Conservation (phyloP, 1,140 invertebrate genomes). For the Thalassaphorura encarpata region DNA sequence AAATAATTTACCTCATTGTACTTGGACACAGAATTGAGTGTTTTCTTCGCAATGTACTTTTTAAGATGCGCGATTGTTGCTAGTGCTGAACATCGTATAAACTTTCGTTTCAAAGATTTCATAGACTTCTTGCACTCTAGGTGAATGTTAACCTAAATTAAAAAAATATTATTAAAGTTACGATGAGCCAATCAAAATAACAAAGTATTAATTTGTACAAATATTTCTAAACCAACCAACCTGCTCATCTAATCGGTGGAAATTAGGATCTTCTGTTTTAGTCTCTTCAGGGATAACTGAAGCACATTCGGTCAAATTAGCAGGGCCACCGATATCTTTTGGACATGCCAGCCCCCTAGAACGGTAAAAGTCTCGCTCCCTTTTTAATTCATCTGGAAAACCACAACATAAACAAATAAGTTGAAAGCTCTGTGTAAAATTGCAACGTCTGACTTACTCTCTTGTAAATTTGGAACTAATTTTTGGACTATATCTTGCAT, state of each 20-base stretch:
- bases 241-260: slow-evolving; percentile 91
- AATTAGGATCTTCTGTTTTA: slow-evolving; percentile 48
- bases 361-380: slow-evolving; percentile 78
- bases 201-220: background rate
- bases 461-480: slow-evolving; percentile 81
- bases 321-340: slow-evolving; percentile 61
- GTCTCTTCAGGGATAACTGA: slow-evolving; percentile 34
- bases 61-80: slow-evolving; percentile 94
- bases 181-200: background rate
- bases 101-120: slow-evolving; percentile 73
- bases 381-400: slow-evolving; percentile 67
- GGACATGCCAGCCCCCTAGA: slow-evolving; percentile 72
- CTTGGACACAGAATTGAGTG: slow-evolving; percentile 77
- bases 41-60: slow-evolving; percentile 94
- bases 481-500: slow-evolving; percentile 99
- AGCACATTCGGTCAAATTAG: slow-evolving; percentile 53
- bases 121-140: slow-evolving; percentile 75
- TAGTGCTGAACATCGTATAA: slow-evolving; percentile 87
- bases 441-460: slow-evolving; percentile 49
- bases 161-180: slow-evolving; percentile 2
- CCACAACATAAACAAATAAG: background rate
- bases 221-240: too few relatives aligned
- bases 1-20: slow-evolving; percentile 77
- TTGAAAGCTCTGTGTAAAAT: background rate
- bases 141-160: slow-evolving; percentile 68